Base-by-base conservation (phyloP, 2,797 vertebrate genomes). In the Morelia viridis region DNA sequence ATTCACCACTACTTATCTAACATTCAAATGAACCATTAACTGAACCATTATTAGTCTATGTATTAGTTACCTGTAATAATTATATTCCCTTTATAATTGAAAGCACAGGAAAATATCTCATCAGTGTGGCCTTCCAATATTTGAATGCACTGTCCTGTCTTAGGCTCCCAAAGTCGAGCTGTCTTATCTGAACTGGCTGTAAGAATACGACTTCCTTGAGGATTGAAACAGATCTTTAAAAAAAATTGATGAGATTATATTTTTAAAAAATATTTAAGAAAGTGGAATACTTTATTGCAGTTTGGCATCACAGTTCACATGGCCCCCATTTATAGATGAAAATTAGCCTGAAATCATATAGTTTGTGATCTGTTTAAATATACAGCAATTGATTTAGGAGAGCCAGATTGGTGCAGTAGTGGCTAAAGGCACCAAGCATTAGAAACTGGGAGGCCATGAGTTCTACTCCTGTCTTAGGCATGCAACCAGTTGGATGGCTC, bases 101-200 rank as follows among this genome's bases (percentile, higher is more conserved):
- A 99, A 93, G 97, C 98, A 1, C 98, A 99, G 86, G 98, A 99
- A 96, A 99, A 99, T 95, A 99, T 98, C 94, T 99, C 99, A 90
- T 99, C 99, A 0, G 95, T 97, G 97, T 99, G 99, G 2, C 99
- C 99, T 93, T 98, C 96, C 60, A 99, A 96, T 91, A 98, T 95
- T 97, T 99, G 99, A 28, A 99, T 97, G 92, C 99, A 99, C 2
- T 97, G 96, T 58, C 98, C 99, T 1, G 98, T 98, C 92, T 97
- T 97, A 91, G 96, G 97, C 41, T 99, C 98, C 99, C 99, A 99
- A 92, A 99, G 97, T 41, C 99, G 97, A 15, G 98, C 98, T 0
- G 98, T 99, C 95, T 98, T 99, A 97, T 99, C 99, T 62, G 98
- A 97, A 92, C 99, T 99, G 84, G 98, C 99, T 6, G 99, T 99